Evolutionary conservation across 2,888 invertebrate genomes (phyloP), one percentile per base, ranked within the genome.

Genomic region (Acheta domesticus): DNA sequence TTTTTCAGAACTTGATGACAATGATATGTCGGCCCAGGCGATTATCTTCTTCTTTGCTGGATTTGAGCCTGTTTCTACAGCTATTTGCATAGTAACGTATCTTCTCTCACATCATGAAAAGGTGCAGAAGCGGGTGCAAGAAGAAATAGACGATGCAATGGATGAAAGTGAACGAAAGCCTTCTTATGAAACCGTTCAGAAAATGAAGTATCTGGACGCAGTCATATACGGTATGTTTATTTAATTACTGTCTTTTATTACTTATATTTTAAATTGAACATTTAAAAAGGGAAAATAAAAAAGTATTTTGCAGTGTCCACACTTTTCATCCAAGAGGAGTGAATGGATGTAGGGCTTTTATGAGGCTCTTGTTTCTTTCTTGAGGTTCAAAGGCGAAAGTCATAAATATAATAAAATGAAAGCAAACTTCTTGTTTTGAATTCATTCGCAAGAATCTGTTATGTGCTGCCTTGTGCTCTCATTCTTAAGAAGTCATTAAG

Each of bases 1-100:
- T 36, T 36, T 62, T 62, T 16, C 62, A 62, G 62, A 62, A n/a
- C 62, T 62, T 14, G 62, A 14, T 62, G 8, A n/a, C 62, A n/a
- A 62, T 62, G 62, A 62, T 11, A n/a, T 62, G n/a, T 62, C 62
- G 4, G 62, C 62, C 16, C 62, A 62, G 8, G 62, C 62, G 36
- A 76, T 76, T 48, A 48, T n/a, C 11, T 49, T 76, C n/a, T 48
- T 76, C 48, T 76, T 76, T 12, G 76, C 76, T 12, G 76, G 76
- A 23, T 76, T 76, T 36, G 76, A 76, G 14, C 20, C 76, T n/a
- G 36, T 36, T 14, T 76, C 76, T 12, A 48, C 76, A 14, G n/a
- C 49, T 11, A n/a, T 76, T 12, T 76, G 76, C 49, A n/a, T 76
- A 1, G 36, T 48, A 11, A 76, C 76, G 36, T 49, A 48, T n/a